phyloP scores from a whole-genome alignment of 2,888 invertebrate species.

The Pyrocoelia pectoralis region DNA sequence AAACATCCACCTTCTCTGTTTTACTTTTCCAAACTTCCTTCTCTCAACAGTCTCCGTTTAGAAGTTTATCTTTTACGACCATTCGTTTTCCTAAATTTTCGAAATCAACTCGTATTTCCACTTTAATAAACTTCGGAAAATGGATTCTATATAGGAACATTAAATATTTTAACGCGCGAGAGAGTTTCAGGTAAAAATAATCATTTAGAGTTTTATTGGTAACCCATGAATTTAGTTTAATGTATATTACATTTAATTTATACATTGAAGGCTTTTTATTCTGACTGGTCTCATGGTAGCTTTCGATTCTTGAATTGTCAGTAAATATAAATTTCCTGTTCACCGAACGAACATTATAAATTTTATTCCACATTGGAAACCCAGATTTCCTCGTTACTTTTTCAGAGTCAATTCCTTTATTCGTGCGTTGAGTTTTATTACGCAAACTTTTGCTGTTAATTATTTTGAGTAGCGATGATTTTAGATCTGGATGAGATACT shows the following conservation, averaged over 20 bases:
- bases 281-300: background rate
- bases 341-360: background rate
- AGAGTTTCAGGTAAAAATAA: constrained; percentile 1
- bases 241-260: no score
- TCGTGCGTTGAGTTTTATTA: no score
- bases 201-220: background rate
- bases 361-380: background rate
- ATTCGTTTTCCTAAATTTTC: background rate
- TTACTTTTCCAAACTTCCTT: no score
- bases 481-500: no score
- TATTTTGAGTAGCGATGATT: no score
- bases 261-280: background rate
- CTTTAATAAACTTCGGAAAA: background rate
- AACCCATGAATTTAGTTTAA: background rate
- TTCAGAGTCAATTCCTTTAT: no score
- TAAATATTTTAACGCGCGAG: no score
- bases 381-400: background rate
- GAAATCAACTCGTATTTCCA: background rate
- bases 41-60: no score
- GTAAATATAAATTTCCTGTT: background rate
- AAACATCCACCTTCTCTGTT: constrained; percentile 19
- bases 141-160: background rate
- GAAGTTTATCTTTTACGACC: background rate
- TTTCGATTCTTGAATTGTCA: background rate
- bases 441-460: no score